Conservation (phyloP, 2,113 vertebrate genomes). For the Osmerus mordax region DNA sequence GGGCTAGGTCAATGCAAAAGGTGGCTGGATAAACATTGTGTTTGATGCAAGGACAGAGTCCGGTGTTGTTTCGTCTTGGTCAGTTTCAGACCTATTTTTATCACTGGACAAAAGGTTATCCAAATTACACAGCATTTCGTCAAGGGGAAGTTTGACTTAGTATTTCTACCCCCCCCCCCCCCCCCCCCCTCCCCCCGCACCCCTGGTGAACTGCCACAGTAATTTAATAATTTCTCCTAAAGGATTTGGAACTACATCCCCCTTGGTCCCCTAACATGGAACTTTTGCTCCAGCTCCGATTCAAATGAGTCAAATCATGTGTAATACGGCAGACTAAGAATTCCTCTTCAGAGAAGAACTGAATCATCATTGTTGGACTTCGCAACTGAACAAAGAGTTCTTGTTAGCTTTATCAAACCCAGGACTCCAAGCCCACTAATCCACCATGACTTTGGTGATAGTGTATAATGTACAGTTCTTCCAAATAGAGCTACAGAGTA, state of each 20-base stretch:
- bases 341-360: slow-evolving; percentile 39
- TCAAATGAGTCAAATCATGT: slow-evolving; percentile 41
- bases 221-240: slow-evolving; percentile 17
- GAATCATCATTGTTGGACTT: slow-evolving; percentile 52
- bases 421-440: slow-evolving; percentile 38
- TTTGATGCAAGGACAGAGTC: slow-evolving; percentile 17
- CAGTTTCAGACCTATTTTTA: slow-evolving; percentile 36
- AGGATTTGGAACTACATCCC: slow-evolving; percentile 26
- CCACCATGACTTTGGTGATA: slow-evolving; percentile 27
- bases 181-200: too few relatives aligned
- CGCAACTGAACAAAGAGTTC: slow-evolving; percentile 33
- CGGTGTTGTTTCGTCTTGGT: slow-evolving; percentile 16
- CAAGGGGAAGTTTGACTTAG: slow-evolving; percentile 22
- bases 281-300: background rate
- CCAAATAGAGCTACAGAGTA: slow-evolving; percentile 47
- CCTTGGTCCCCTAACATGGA: background rate
- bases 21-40: slow-evolving; percentile 27
- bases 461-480: slow-evolving; percentile 48
- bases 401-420: slow-evolving; percentile 30
- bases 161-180: background rate
- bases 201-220: slow-evolving; percentile 9
- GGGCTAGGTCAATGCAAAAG: slow-evolving; percentile 43
- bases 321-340: slow-evolving; percentile 36
- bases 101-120: slow-evolving; percentile 43
- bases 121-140: slow-evolving; percentile 10